Percentiles rank a stretch among this genome's conserved stretches.
These are phyloP conservation scores for Misgurnus mizolepis DNA, from an alignment of 2,113 vertebrate species.

Conservation along the genomic window DNA sequence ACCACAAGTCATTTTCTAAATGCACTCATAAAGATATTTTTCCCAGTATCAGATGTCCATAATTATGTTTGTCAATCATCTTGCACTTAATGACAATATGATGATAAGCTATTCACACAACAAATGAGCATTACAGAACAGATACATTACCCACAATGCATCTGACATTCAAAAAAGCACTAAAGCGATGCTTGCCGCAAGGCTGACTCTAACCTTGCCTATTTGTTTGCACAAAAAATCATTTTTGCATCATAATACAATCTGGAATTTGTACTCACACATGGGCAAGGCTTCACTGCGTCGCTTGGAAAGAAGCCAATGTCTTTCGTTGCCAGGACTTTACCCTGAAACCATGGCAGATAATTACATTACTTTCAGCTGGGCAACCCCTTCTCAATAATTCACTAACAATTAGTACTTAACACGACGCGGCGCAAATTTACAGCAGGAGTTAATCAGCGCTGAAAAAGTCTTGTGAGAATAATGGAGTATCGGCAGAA, in stretches of 20 bases:
- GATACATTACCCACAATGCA: constrained; percentile 9
- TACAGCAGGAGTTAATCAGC: constrained; percentile 62
- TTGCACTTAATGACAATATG: background rate
- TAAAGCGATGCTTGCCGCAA: background rate
- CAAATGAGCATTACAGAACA: background rate
- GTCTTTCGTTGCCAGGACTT: constrained; percentile 87
- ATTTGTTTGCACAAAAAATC: constrained; percentile 3
- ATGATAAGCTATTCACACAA: background rate
- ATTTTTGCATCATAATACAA: constrained; percentile 21
- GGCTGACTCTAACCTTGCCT: background rate
- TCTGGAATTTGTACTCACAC: constrained; percentile 80
- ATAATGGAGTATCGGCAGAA: constrained; percentile 38
- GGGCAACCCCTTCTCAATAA: constrained; percentile 62
- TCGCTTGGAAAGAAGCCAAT: constrained; percentile 96
- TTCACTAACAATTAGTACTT: constrained; percentile 68
- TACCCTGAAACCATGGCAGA: constrained; percentile 81
- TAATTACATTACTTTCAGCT: constrained; percentile 60
- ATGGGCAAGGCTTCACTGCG: constrained; percentile 91
- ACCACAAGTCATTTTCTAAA: background rate
- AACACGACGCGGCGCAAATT: constrained; percentile 56
- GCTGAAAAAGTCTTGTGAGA: constrained; percentile 57
- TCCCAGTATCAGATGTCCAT: background rate
- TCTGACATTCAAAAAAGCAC: background rate
- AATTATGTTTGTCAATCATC: constrained; percentile 24
- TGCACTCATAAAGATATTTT: constrained; percentile 5